Base-by-base conservation (phyloP, 2,888 invertebrate species). In the Dusona sp. region DNA sequence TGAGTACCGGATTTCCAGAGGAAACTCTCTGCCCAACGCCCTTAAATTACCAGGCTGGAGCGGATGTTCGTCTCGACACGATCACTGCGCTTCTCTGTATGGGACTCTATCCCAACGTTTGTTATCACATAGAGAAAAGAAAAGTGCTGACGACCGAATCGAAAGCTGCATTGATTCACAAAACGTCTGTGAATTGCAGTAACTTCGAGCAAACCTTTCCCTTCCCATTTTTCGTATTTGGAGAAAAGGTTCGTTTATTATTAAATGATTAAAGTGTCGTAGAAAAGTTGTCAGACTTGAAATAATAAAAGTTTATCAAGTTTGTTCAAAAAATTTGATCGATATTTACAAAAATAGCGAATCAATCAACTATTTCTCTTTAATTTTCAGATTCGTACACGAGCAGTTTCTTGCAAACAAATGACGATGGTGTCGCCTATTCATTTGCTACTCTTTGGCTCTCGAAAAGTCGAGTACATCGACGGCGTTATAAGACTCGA, bases 91-190 rank as follows among this genome's bases (percentile, higher is more conserved):
- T 99, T 79, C 96, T 99, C 92, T 97, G 97, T 88, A 96, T 98
- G 95, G 99, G 99, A 0, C 95, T 99, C 0, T 99, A 99, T 94
- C 99, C 99, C 0, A 99, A 99, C 94, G 98, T 99, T 3, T 99
- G 99, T 92, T 97, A 96, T 92, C 98, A 99, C 94, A 98, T 98
- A 93, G 99, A 99, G 86, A 99, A 99, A 93, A 96, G 99, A 84
- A 99, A 99, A 95, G 98, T 99, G 0, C 95, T 99, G 75, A 99
- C 99, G 0, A 98, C 98, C 0, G 99, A 99, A 95, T 98, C 98
- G 80, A 99, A 98, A 93, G 97, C 98, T 0, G 99, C 99, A 0
- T 95, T 99, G 2, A 97, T 99, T 87, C 99, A 99, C 95, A 99
- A 99, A 94, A 98, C 98, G 0, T 99, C 99, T 0, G 99, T 99